Conservation (phyloP, 2,888 invertebrate species). For the Drepana falcataria region DNA sequence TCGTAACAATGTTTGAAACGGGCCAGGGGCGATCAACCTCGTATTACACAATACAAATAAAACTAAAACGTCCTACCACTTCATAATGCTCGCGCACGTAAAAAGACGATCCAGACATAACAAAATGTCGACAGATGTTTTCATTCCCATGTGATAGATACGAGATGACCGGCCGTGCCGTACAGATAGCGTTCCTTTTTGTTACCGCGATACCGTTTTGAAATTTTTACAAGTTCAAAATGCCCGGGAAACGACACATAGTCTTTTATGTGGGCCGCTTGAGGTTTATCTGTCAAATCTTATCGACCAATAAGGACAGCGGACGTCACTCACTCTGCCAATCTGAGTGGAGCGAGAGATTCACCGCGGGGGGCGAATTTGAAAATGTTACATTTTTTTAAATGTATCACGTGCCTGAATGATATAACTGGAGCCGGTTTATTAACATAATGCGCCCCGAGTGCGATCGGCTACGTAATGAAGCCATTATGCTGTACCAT, state of each 20-base stretch:
- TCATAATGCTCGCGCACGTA: conserved; percentile 51
- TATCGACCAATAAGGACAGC: conserved; percentile 76
- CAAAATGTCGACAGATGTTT: conserved; percentile 70
- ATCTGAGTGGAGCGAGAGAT: conserved; percentile 60
- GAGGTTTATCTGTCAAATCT: conserved; percentile 71
- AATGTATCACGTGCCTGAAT: conserved; percentile 65
- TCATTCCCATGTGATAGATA: conserved; percentile 67
- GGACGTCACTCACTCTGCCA: conserved; percentile 76
- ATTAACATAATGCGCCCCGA: conserved; percentile 52
- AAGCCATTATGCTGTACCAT: conserved; percentile 46
- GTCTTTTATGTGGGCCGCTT: conserved; percentile 69
- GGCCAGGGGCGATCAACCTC: conserved; percentile 51
- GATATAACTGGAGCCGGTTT: conserved; percentile 48
- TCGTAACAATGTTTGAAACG: conserved; percentile 46
- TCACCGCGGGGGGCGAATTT: conserved; percentile 68
- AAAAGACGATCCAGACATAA: conserved; percentile 45
- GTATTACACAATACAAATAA: conserved; percentile 54
- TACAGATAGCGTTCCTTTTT: conserved; percentile 50
- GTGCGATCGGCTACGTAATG: conserved; percentile 42
- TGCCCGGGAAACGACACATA: conserved; percentile 60
- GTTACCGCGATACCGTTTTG: conserved; percentile 61
- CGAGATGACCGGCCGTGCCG: conserved; percentile 38
- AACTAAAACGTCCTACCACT: conserved; percentile 40
- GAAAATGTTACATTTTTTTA: conserved; percentile 56
- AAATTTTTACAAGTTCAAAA: conserved; percentile 66